A percentile compares a stretch with the other conserved stretches of the same genome.
These are phyloP conservation scores for Carassius carassius DNA, from an alignment of 2,113 vertebrate species.

Conservation along the genomic window DNA sequence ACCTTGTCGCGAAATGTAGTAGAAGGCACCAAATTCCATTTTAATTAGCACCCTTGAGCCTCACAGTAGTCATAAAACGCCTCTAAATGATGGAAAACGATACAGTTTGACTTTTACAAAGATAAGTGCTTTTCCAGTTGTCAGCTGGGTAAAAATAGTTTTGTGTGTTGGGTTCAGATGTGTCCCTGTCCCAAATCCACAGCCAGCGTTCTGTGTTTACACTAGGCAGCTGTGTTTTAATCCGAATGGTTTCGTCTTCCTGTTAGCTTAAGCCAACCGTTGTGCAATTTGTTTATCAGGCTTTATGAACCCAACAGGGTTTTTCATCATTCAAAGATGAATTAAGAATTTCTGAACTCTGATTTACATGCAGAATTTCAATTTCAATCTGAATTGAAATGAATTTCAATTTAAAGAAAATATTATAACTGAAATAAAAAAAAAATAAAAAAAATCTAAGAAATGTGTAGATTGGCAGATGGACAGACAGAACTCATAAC, in stretches of 20 bases:
- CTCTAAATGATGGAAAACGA: constrained; percentile 69
- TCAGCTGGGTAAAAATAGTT: constrained; percentile 69
- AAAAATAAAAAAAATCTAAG: too few relatives aligned
- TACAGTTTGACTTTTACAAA: constrained; percentile 69
- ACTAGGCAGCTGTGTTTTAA: constrained; percentile 70
- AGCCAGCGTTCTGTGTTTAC: constrained; percentile 63
- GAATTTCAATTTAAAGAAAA: not conserved
- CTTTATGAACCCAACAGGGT: not conserved
- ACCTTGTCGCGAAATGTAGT: constrained; percentile 35
- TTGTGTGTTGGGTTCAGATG: constrained; percentile 66
- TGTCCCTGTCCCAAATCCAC: constrained; percentile 71
- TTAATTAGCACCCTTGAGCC: constrained; percentile 86
- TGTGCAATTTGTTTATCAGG: constrained; percentile 4
- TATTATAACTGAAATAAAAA: not conserved
- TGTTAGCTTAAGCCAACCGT: constrained; percentile 51
- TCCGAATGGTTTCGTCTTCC: constrained; percentile 59
- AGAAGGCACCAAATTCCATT: constrained; percentile 63
- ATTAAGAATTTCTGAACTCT: not conserved
- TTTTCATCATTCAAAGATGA: not conserved
- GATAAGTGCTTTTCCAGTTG: constrained; percentile 85
- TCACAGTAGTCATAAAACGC: constrained; percentile 72
- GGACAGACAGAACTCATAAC: too few relatives aligned
- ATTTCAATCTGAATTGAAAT: not conserved
- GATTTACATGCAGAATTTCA: not conserved
- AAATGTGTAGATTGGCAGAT: too few relatives aligned